Percentiles rank a stretch among this genome's conserved stretches.
phyloP scores from a whole-genome alignment of 2,888 invertebrate genomes.

The Blastobasis lacticolella region DNA sequence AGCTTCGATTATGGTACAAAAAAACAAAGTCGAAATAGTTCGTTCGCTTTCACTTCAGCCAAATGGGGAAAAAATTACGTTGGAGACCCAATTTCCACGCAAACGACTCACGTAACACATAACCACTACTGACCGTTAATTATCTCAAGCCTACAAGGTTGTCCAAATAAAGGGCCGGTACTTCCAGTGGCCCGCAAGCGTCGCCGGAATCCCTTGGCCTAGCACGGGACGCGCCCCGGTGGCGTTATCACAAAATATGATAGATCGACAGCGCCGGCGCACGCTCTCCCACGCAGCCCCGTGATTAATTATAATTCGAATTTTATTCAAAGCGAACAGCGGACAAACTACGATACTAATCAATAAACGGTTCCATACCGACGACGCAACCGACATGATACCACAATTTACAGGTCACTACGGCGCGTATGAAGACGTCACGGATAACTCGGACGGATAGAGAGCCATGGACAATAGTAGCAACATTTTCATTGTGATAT shows the following conservation, averaged over 20 bases:
- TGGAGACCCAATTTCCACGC: too few species aligned
- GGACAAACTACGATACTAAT: constrained; percentile 73
- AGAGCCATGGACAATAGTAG: constrained; percentile 55
- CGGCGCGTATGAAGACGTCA: constrained; percentile 69
- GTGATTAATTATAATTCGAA: constrained; percentile 75
- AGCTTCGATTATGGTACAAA: too few species aligned
- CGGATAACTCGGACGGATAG: constrained; percentile 53
- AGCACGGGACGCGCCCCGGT: constrained; percentile 58
- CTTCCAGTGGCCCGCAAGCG: too few species aligned
- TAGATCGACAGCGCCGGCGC: constrained; percentile 65
- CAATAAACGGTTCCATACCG: constrained; percentile 74
- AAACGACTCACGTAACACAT: too few species aligned
- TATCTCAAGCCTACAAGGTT: too few species aligned
- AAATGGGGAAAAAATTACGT: too few species aligned
- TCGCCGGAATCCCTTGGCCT: too few species aligned
- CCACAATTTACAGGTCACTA: constrained; percentile 68
- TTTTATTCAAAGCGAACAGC: constrained; percentile 75
- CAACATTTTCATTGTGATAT: constrained; percentile 51
- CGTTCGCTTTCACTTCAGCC: too few species aligned
- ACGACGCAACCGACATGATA: constrained; percentile 68
- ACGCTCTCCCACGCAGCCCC: constrained; percentile 69
- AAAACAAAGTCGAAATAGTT: too few species aligned
- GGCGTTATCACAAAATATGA: constrained; percentile 74
- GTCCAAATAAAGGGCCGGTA: too few species aligned
- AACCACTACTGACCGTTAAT: too few species aligned